phyloP scores from a whole-genome alignment of 1,140 invertebrate genomes.

The Macrostomum lignano region DNA sequence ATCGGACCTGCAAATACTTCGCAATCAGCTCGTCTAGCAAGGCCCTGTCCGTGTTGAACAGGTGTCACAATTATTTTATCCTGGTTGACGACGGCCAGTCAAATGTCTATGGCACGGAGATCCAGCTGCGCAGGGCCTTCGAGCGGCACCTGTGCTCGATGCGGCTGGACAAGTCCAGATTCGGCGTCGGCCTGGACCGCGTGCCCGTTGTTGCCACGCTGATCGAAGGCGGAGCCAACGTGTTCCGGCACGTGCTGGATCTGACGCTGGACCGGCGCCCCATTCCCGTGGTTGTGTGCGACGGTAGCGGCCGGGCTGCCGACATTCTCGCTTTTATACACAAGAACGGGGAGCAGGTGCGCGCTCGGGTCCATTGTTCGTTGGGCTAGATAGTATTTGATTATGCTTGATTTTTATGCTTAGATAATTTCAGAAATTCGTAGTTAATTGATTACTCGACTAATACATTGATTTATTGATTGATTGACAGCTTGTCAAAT shows the following conservation, averaged over 20 bases:
- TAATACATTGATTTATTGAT: no score
- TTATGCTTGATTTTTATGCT: no score
- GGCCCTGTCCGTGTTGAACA: constrained; percentile 37
- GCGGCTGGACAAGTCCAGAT: constrained; percentile 9
- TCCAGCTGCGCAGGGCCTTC: constrained; percentile 53
- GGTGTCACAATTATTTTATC: constrained; percentile 78
- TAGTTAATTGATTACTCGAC: no score
- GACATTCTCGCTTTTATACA: constrained; percentile 83
- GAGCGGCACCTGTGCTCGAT: constrained; percentile 45
- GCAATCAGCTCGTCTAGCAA: not conserved
- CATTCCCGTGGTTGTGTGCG: constrained; percentile 75
- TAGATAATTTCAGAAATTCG: no score
- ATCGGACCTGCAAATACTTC: constrained; percentile 14
- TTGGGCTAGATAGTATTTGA: no score
- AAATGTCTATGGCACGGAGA: constrained; percentile 66
- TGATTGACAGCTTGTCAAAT: no score
- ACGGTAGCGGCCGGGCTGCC: constrained; percentile 73
- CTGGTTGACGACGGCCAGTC: constrained; percentile 78
- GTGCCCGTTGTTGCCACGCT: constrained; percentile 82
- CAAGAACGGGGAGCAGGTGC: no score
- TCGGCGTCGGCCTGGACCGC: constrained; percentile 15
- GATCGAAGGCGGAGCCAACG: constrained; percentile 81
- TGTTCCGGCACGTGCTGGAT: constrained; percentile 68
- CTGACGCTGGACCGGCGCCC: constrained; percentile 52
- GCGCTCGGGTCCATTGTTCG: no score